Conservation (phyloP, 2,113 vertebrate species). For the Numida meleagris region DNA sequence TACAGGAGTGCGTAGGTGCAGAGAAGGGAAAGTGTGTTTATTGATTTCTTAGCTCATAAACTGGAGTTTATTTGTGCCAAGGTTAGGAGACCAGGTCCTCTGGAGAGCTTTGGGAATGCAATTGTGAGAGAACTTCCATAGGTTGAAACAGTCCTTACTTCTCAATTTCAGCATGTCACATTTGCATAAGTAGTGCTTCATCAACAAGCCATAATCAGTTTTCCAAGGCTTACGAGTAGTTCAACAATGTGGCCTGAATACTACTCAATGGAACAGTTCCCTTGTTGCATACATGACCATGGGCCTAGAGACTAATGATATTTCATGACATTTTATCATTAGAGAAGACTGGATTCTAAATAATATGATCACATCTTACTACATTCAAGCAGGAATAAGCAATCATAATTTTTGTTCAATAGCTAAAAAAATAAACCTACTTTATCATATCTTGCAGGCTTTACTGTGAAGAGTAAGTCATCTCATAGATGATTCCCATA, state of each 20-base stretch:
- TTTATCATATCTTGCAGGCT: background rate
- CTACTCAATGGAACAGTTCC: background rate
- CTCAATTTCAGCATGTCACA: background rate
- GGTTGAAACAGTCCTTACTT: background rate
- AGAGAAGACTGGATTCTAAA: background rate
- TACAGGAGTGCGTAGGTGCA: background rate
- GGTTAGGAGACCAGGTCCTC: accelerated
- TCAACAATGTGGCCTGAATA: background rate
- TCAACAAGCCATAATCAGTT: background rate
- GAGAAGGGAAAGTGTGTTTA: background rate
- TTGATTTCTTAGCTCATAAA: background rate
- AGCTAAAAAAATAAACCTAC: background rate
- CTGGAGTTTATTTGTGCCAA: background rate
- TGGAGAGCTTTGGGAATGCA: background rate
- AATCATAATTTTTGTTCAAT: background rate
- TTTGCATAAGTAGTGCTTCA: background rate
- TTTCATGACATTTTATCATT: background rate
- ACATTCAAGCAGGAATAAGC: background rate
- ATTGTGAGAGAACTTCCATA: background rate
- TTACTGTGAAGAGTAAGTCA: background rate
- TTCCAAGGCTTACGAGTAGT: background rate
- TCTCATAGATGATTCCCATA: background rate
- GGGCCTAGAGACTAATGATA: background rate
- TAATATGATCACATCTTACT: background rate
- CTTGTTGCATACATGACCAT: background rate